A percentile compares a stretch with the other conserved stretches of the same genome.
These are phyloP conservation scores for Hydractinia symbiolongicarpus DNA, from an alignment of 30 jellyfish, hydroid and myxozoan species.

Conservation along the genomic window DNA sequence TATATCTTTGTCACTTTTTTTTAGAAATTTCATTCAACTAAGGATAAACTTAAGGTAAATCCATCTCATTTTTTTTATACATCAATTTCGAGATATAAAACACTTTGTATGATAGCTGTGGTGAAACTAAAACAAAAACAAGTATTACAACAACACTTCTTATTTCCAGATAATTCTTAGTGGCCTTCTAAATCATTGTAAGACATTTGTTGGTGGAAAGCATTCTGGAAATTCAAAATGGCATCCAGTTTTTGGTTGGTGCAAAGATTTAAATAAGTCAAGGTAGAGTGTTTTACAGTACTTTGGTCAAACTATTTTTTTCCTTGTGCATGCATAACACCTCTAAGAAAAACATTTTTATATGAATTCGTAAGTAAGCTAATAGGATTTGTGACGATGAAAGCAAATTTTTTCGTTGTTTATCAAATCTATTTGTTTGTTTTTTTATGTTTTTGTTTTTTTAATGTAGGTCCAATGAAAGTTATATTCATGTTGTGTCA, in stretches of 20 bases:
- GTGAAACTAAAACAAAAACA: too few species aligned
- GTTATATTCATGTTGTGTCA: conserved; percentile 40
- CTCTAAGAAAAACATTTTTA: neutral
- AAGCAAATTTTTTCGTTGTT: too few species aligned
- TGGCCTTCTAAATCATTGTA: conserved; percentile 58
- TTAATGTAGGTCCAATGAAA: conserved; percentile 23
- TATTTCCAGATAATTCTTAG: conserved; percentile 43
- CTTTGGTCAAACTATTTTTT: neutral
- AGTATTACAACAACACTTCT: neutral
- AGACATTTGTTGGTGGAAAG: conserved; percentile 50
- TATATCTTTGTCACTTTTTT: neutral
- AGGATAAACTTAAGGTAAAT: conserved; percentile 4
- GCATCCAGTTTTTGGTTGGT: conserved; percentile 98
- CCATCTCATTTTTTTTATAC: neutral
- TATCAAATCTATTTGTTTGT: too few species aligned
- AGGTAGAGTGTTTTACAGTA: conserved; percentile 27
- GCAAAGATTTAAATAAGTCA: conserved; percentile 34
- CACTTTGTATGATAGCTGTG: too few species aligned
- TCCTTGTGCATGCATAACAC: neutral
- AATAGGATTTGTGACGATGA: neutral
- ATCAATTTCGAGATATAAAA: too few species aligned
- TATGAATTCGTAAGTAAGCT: neutral
- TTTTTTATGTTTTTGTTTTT: too few species aligned
- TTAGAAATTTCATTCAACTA: neutral
- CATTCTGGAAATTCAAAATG: conserved; percentile 74